Base-by-base conservation (phyloP, 2,888 invertebrate species). In the Idaea dimidiata region DNA sequence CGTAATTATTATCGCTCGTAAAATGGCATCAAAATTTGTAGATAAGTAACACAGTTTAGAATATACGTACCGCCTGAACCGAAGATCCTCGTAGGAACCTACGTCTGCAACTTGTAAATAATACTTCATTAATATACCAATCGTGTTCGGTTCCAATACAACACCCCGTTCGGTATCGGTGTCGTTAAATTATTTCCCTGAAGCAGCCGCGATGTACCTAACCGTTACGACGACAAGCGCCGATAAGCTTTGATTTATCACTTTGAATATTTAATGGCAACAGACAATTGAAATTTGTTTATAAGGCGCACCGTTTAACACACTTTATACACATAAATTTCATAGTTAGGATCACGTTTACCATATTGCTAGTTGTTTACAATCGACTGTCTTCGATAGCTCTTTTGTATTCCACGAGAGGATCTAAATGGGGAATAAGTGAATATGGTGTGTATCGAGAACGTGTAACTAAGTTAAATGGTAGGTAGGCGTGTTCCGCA, bases 1-100 rank as follows among this genome's bases (percentile, higher is more conserved):
- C 91, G 91, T 91, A 91, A 91, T 92, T 91, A 91, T 92, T 91
- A 91, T 90, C 91, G 83, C 81, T 79, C 74, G 86, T 86, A 87
- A 89, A 91, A 90, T 89, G 88, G 87, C 88, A 89, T 86, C 88
- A 82, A 81, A 89, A 90, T 88, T 87, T 87, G 61, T 63, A 63
- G 33, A 67, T 69, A 62, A 66, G 70, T 72, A 71, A 68, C 69
- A 64, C 66, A 64, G 63, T 62, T 67, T 61, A 66, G 66, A 65
- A 69, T 68, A 66, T 64, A 69, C 64, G 64, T 65, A 61, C 62
- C 8, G 16, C 32, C 17, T 57, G 18, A 10, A 62, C 55, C 57
- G 24, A 24, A 24, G 24, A 24, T 24, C 24, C 24, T 24, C 24
- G 62, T 59, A 57, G 60, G 33, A 33, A 10, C 14, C 33, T 33